These are phyloP conservation scores for Ornithoptera alexandrae DNA, from an alignment of 2,888 invertebrate genomes.

Conservation along the genomic window DNA sequence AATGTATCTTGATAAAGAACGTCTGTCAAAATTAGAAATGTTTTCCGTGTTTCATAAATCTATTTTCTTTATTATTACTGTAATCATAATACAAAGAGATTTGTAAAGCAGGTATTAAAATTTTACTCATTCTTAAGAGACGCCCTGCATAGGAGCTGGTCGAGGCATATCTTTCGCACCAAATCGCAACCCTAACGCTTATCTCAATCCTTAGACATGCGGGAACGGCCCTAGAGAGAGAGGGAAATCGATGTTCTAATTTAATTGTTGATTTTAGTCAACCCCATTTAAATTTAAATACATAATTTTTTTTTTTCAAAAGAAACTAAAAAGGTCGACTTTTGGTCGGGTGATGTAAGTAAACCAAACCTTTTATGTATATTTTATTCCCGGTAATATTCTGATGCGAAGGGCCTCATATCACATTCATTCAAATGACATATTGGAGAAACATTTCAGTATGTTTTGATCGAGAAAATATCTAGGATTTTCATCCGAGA, in stretches of 20 bases:
- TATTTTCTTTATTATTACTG: neutral
- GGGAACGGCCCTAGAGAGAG: too few relatives aligned
- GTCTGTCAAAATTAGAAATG: neutral
- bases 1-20: slow-evolving; percentile 4
- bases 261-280: slow-evolving; percentile 4
- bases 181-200: too few relatives aligned
- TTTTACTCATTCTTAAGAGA: too few relatives aligned
- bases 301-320: slow-evolving; percentile 27
- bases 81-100: too few relatives aligned
- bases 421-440: slow-evolving; percentile 73
- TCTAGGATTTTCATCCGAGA: slow-evolving; percentile 60
- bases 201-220: too few relatives aligned
- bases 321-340: slow-evolving; percentile 48
- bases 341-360: slow-evolving; percentile 64
- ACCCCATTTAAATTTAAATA: neutral
- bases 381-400: slow-evolving; percentile 72
- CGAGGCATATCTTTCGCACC: too few relatives aligned
- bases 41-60: neutral
- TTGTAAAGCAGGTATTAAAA: too few relatives aligned
- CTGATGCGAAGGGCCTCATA: slow-evolving; percentile 65
- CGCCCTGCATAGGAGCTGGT: too few relatives aligned
- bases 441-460: slow-evolving; percentile 70
- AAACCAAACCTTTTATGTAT: slow-evolving; percentile 70
- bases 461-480: slow-evolving; percentile 60
- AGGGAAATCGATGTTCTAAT: neutral